A percentile compares a stretch with the other conserved stretches of the same genome.
These are phyloP conservation scores for Takifugu ocellatus DNA, from an alignment of 2,797 vertebrate genomes.

Conservation along the genomic window DNA sequence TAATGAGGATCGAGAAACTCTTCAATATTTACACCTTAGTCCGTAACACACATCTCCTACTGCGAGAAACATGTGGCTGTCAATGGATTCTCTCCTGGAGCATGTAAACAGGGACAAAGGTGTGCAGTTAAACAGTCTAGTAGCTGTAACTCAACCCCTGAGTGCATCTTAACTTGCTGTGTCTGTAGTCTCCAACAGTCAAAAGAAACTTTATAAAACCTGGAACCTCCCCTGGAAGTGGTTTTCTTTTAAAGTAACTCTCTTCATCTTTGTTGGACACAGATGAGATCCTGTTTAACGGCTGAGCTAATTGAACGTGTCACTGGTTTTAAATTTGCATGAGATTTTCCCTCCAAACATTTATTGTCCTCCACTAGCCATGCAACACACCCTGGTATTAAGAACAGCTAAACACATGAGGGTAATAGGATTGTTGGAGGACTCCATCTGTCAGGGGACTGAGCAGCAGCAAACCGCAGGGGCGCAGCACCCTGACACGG, in stretches of 20 bases:
- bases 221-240: neutral
- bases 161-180: too few species aligned
- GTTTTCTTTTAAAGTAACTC: neutral
- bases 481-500: conserved; percentile 51
- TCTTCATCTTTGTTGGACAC: conserved; percentile 12
- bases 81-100: too few species aligned
- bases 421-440: conserved; percentile 75
- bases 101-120: too few species aligned
- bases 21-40: too few species aligned
- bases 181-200: too few species aligned
- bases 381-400: conserved; percentile 63
- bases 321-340: conserved; percentile 35
- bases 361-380: conserved; percentile 48
- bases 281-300: conserved; percentile 23
- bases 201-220: too few species aligned
- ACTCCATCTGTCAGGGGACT: conserved; percentile 69
- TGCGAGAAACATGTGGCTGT: too few species aligned
- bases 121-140: too few species aligned
- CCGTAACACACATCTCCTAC: too few species aligned
- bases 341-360: conserved; percentile 46
- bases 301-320: conserved; percentile 24
- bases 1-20: too few species aligned
- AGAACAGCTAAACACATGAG: conserved; percentile 62
- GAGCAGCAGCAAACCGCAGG: conserved; percentile 55
- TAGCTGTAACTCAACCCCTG: too few species aligned